Conservation (phyloP, 2,797 vertebrate species). For the Helicolenus hilgendorfi region DNA sequence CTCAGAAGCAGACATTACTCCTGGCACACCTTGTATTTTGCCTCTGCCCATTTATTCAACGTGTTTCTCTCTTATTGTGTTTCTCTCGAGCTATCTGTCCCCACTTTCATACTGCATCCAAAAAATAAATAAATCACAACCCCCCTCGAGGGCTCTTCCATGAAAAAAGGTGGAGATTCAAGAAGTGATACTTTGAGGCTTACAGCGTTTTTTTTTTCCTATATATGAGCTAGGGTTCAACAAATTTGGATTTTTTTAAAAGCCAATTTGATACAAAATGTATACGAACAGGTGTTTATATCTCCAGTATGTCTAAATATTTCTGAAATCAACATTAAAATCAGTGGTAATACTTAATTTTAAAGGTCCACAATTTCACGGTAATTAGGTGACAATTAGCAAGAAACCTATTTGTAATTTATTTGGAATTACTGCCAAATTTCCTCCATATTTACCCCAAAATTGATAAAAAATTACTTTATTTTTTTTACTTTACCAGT, state of each 20-base stretch:
- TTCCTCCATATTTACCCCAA: too few relatives aligned
- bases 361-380: too few relatives aligned
- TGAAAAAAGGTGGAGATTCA: conserved; percentile 4
- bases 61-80: conserved; percentile 42
- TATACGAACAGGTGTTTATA: not conserved
- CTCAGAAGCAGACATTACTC: conserved; percentile 16
- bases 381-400: too few relatives aligned
- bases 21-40: conserved; percentile 39
- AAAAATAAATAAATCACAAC: conserved; percentile 46
- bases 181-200: conserved; percentile 17
- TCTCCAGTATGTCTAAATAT: too few relatives aligned
- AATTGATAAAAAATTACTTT: too few relatives aligned
- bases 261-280: not conserved
- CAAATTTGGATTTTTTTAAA: not conserved
- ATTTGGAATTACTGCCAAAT: too few relatives aligned
- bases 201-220: not conserved
- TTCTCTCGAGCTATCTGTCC: conserved; percentile 19
- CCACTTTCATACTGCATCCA: conserved; percentile 19
- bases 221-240: not conserved
- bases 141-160: conserved; percentile 17
- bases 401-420: too few relatives aligned
- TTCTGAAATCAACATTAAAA: too few relatives aligned
- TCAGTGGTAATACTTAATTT: too few relatives aligned
- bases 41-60: conserved; percentile 43
- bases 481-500: too few relatives aligned